Conservation (phyloP, 2,888 invertebrate genomes). For the Archaeoteleia sp. region DNA sequence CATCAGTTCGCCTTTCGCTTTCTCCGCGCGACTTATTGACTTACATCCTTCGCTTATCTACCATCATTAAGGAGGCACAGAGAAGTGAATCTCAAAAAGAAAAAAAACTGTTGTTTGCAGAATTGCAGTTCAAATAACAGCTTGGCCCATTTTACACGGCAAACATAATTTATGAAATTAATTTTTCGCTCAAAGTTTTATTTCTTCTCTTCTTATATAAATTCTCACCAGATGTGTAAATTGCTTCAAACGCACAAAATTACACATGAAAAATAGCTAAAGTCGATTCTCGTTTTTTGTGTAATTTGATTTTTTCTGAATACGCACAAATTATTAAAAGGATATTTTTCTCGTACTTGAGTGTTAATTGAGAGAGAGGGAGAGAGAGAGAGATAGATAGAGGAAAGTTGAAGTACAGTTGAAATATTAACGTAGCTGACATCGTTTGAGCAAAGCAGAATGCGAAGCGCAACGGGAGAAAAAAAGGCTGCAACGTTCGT, state of each 20-base stretch:
- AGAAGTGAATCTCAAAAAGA: not conserved
- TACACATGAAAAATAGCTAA: no score
- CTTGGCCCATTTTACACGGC: not conserved
- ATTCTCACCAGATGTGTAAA: not conserved
- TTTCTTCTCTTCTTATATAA: not conserved
- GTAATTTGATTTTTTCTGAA: no score
- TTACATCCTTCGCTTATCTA: conserved; percentile 20
- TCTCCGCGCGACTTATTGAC: conserved; percentile 16
- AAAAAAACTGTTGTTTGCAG: conserved; percentile 10
- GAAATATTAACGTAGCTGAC: conserved; percentile 19
- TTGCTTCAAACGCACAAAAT: no score
- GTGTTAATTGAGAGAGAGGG: conserved; percentile 3
- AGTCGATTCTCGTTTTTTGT: no score
- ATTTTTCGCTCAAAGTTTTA: not conserved
- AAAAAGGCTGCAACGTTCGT: conserved; percentile 24
- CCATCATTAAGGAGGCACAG: conserved; percentile 11
- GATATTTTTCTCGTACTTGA: conserved; percentile 3
- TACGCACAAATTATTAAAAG: no score
- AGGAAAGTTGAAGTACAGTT: conserved; percentile 12
- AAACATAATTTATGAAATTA: conserved; percentile 11
- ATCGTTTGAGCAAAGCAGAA: conserved; percentile 16
- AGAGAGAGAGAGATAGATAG: not conserved
- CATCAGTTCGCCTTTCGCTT: conserved; percentile 39
- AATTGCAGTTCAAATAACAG: conserved; percentile 3
- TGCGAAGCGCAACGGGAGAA: conserved; percentile 14